These are phyloP conservation scores for Drosophila lowei DNA, from an alignment of 1,140 invertebrate genomes.

Conservation along the genomic window DNA sequence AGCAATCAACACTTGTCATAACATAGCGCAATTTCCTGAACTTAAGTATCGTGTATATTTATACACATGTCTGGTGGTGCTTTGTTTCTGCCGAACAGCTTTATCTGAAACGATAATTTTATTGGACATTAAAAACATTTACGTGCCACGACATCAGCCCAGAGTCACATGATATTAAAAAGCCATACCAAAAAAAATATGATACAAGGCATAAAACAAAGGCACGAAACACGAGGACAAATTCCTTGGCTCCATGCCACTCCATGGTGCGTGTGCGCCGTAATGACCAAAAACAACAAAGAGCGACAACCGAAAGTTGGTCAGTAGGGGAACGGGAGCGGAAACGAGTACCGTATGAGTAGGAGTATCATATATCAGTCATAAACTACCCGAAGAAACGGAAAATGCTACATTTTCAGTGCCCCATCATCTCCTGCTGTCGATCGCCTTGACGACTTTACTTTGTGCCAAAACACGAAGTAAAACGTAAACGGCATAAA, in stretches of 20 bases:
- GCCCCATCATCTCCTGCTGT: not conserved
- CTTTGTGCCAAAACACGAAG: conserved; percentile 54
- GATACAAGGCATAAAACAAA: conserved; percentile 58
- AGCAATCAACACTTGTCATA: conserved; percentile 45
- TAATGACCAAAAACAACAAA: conserved; percentile 46
- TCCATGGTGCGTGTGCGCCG: conserved; percentile 45
- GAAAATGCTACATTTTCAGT: conserved; percentile 2
- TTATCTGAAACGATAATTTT: conserved; percentile 74
- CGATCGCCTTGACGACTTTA: conserved; percentile 42
- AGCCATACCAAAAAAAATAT: conserved; percentile 61
- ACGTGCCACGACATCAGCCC: conserved; percentile 66
- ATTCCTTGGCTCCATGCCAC: conserved; percentile 6
- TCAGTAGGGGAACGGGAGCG: conserved; percentile 18
- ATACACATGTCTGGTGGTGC: conserved; percentile 24
- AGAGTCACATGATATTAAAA: conserved; percentile 70
- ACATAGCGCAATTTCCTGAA: conserved; percentile 28
- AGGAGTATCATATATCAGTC: conserved; percentile 71
- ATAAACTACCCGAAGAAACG: conserved; percentile 61
- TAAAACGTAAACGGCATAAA: conserved; percentile 78
- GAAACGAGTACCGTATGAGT: not conserved
- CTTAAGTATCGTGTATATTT: conserved; percentile 18
- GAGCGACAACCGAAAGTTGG: conserved; percentile 39
- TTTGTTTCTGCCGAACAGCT: conserved; percentile 43
- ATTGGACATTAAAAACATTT: conserved; percentile 77
- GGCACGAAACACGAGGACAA: conserved; percentile 22